Evolutionary conservation across 2,113 vertebrate species (phyloP).

Genomic region (Leptodactylus fuscus): DNA sequence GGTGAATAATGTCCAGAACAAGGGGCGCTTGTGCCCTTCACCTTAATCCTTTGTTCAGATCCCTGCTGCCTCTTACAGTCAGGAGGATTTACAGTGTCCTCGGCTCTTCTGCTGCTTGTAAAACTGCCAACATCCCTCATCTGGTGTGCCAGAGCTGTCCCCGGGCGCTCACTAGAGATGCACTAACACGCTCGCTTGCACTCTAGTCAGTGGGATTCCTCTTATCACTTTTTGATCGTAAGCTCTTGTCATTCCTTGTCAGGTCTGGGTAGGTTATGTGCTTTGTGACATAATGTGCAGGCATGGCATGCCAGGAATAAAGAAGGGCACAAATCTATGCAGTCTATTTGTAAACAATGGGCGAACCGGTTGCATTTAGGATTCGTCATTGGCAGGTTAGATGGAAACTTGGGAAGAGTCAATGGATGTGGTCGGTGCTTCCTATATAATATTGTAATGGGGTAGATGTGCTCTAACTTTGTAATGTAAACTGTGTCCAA

Average conservation of each 20-base stretch:
- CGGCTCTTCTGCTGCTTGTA: slow-evolving; percentile 53
- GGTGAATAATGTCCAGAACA: slow-evolving; percentile 23
- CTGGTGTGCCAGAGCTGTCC: slow-evolving; percentile 28
- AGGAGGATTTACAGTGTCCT: slow-evolving; percentile 49
- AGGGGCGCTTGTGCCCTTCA: slow-evolving; percentile 12
- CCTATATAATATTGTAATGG: too few relatives aligned
- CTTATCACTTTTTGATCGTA: neutral
- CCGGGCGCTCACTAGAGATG: neutral
- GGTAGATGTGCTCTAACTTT: too few relatives aligned
- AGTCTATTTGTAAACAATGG: too few relatives aligned
- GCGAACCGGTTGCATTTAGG: too few relatives aligned
- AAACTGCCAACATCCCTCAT: slow-evolving; percentile 45
- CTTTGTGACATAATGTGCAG: neutral
- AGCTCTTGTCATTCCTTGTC: slow-evolving; percentile 14
- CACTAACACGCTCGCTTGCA: too few relatives aligned
- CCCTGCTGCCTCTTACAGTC: slow-evolving; percentile 40
- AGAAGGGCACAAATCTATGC: neutral
- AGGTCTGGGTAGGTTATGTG: neutral
- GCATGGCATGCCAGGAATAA: too few relatives aligned
- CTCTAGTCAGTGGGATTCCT: slow-evolving; percentile 20
- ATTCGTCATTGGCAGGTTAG: too few relatives aligned
- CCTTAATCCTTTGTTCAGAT: slow-evolving; percentile 54
- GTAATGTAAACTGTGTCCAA: too few relatives aligned
- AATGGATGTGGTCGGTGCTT: too few relatives aligned
- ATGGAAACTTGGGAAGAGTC: too few relatives aligned